Percentiles rank a stretch among this genome's conserved stretches.
phyloP scores from a whole-genome alignment of 2,113 vertebrate species.

The Thunnus maccoyii region DNA sequence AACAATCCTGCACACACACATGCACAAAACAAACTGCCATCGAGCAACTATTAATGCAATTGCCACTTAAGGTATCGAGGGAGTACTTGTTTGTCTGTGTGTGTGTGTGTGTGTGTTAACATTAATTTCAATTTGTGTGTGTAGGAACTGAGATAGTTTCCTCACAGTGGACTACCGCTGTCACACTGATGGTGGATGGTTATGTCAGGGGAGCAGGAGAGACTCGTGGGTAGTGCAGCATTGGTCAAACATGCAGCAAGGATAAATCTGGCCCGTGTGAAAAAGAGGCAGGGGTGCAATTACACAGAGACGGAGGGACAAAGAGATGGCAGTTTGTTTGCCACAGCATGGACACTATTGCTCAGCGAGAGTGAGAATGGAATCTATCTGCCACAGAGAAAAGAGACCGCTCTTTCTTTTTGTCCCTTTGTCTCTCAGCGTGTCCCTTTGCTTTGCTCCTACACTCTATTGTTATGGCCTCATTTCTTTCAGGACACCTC shows the following conservation, averaged over 20 bases:
- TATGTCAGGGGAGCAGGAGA: constrained; percentile 25
- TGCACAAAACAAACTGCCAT: not conserved
- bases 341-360: constrained; percentile 51
- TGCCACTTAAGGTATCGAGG: constrained; percentile 24
- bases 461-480: constrained; percentile 21
- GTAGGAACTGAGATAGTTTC: constrained; percentile 20
- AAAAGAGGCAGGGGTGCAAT: constrained; percentile 61
- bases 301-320: constrained; percentile 58
- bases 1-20: not conserved
- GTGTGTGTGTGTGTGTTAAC: not conserved
- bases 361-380: constrained; percentile 50
- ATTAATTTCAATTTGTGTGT: constrained; percentile 3
- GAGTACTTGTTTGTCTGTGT: not conserved
- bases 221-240: constrained; percentile 29
- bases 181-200: constrained; percentile 38
- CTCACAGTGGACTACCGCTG: constrained; percentile 28
- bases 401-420: constrained; percentile 17
- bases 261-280: constrained; percentile 52
- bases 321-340: constrained; percentile 60
- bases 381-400: constrained; percentile 51
- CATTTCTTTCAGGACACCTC: constrained; percentile 35
- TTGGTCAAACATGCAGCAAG: constrained; percentile 36
- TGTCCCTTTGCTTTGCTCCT: constrained; percentile 20
- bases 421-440: constrained; percentile 4
- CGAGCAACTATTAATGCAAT: constrained; percentile 28